Conservation (phyloP, 2,888 invertebrate species). For the Plagodis pulveraria region DNA sequence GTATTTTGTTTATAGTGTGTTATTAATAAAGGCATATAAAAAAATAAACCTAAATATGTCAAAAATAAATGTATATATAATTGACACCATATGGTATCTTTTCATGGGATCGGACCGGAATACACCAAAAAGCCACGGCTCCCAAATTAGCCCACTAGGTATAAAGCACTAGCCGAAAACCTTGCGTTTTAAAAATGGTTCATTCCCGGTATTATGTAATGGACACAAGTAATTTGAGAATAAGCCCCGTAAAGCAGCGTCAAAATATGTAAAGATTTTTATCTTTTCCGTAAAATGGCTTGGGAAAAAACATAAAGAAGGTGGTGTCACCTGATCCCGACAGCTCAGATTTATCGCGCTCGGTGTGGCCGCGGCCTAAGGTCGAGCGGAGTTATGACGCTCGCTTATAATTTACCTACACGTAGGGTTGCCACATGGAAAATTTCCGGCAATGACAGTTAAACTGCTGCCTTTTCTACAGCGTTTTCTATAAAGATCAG, state of each 20-base stretch:
- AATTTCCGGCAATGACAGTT: background rate
- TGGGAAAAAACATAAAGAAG: conserved; percentile 86
- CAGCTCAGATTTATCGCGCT: conserved; percentile 76
- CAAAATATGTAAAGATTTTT: conserved; percentile 86
- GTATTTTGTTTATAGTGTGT: too few relatives aligned
- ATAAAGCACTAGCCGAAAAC: conserved; percentile 14
- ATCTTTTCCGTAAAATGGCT: conserved; percentile 85
- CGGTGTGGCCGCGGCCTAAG: conserved; percentile 83
- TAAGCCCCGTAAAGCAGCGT: conserved; percentile 80
- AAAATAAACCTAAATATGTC: too few relatives aligned
- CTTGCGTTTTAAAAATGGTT: conserved; percentile 51
- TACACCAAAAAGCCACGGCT: conserved; percentile 1
- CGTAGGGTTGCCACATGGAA: conserved; percentile 40
- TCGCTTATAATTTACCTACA: conserved; percentile 76
- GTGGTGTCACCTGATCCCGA: conserved; percentile 85
- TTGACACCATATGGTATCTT: too few relatives aligned
- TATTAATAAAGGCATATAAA: too few relatives aligned
- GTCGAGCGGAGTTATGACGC: conserved; percentile 78
- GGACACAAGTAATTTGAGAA: conserved; percentile 82
- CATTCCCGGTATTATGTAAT: conserved; percentile 79
- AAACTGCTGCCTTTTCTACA: background rate
- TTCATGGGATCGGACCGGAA: too few relatives aligned
- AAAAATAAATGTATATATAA: too few relatives aligned
- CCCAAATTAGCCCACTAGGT: conserved; percentile 15
- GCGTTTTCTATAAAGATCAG: background rate